Evolutionary conservation across 2,797 vertebrate species (phyloP).

Genomic region (Betta splendens): DNA sequence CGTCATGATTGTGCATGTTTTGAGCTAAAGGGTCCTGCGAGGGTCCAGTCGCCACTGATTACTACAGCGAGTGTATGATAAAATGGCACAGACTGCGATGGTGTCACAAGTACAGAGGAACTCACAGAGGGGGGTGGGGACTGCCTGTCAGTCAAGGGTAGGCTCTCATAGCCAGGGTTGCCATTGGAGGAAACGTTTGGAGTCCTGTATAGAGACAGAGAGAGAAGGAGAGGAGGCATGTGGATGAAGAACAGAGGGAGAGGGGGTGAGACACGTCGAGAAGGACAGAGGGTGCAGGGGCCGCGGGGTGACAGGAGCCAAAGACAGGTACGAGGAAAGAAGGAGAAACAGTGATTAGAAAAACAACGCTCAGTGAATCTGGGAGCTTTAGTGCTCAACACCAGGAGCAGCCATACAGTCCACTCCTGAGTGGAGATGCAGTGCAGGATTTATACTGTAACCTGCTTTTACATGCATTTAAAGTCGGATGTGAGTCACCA

Average conservation of each 20-base stretch:
- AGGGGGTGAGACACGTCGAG: conserved; percentile 73
- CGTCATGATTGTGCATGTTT: conserved; percentile 3
- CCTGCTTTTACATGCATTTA: conserved; percentile 56
- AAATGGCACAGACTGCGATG: conserved; percentile 75
- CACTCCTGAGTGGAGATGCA: conserved; percentile 61
- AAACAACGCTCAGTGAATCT: conserved; percentile 54
- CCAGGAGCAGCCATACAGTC: conserved; percentile 53
- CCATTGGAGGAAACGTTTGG: conserved; percentile 97
- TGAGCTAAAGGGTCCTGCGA: conserved; percentile 29
- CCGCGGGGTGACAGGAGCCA: conserved; percentile 60
- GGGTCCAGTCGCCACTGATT: conserved; percentile 31
- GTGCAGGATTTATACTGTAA: conserved; percentile 49
- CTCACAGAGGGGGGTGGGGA: conserved; percentile 90
- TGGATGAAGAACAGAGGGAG: conserved; percentile 65
- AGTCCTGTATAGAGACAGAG: conserved; percentile 88
- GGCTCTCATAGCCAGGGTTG: conserved; percentile 96
- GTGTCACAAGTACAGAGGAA: conserved; percentile 82
- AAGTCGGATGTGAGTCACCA: conserved; percentile 47
- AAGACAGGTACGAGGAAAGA: conserved; percentile 74
- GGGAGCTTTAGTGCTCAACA: conserved; percentile 41
- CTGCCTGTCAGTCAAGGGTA: conserved; percentile 87
- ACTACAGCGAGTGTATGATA: conserved; percentile 47
- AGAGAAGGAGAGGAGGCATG: conserved; percentile 53
- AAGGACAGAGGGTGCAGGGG: conserved; percentile 58
- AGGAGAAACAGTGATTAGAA: conserved; percentile 76